These are phyloP conservation scores for Salminus brasiliensis DNA, from an alignment of 2,113 vertebrate genomes.

Conservation along the genomic window DNA sequence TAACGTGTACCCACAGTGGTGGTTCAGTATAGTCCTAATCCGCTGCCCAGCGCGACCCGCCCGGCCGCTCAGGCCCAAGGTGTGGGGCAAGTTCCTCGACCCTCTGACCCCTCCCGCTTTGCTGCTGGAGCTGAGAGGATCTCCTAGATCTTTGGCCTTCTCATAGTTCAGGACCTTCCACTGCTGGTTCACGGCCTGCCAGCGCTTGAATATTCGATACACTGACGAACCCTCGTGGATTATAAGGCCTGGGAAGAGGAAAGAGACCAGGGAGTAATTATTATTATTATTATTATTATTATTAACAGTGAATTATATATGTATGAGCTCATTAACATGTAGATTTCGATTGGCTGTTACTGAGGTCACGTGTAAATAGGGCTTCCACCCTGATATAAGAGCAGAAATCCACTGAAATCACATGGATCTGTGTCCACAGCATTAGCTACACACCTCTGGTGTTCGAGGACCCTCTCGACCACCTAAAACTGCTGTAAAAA, in stretches of 20 bases:
- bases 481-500: too few relatives aligned
- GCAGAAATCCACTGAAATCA: too few relatives aligned
- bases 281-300: too few relatives aligned
- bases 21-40: constrained; percentile 84
- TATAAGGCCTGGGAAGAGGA: constrained; percentile 75
- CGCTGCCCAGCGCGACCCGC: constrained; percentile 72
- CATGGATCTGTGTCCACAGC: too few relatives aligned
- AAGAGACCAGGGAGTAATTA: background rate
- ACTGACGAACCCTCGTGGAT: constrained; percentile 89
- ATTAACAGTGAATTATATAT: too few relatives aligned
- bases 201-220: constrained; percentile 79
- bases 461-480: too few relatives aligned
- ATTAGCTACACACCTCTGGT: too few relatives aligned
- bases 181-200: constrained; percentile 89
- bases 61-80: constrained; percentile 63
- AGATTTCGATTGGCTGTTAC: too few relatives aligned
- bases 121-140: constrained; percentile 72
- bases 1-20: constrained; percentile 86
- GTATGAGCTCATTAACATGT: too few relatives aligned
- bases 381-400: too few relatives aligned
- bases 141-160: constrained; percentile 84
- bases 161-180: constrained; percentile 92
- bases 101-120: constrained; percentile 68
- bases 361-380: too few relatives aligned
- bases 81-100: constrained; percentile 74